These are phyloP conservation scores for Aphelocoma californica DNA, from an alignment of 2,797 vertebrate species.

Conservation along the genomic window DNA sequence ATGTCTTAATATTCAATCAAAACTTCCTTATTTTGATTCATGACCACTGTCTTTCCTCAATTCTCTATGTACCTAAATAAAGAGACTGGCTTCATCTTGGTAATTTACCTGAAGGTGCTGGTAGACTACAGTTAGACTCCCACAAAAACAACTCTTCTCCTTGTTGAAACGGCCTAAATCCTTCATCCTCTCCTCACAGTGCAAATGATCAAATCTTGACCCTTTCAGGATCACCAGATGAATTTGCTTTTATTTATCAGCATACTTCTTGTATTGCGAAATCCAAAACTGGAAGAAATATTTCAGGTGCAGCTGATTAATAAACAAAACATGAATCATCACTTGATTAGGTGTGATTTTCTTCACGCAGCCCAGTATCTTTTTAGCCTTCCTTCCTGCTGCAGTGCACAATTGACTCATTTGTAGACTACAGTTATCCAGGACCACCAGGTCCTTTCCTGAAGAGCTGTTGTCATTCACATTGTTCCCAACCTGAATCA, in stretches of 20 bases:
- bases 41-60: background rate
- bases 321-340: background rate
- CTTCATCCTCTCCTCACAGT: background rate
- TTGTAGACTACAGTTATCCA: background rate
- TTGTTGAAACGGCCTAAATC: background rate
- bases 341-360: background rate
- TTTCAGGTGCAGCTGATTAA: background rate
- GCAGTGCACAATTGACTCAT: background rate
- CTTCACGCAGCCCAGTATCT: background rate
- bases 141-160: background rate
- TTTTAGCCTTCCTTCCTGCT: background rate
- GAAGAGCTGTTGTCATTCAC: background rate
- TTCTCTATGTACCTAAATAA: background rate
- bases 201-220: background rate
- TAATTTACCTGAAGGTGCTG: background rate
- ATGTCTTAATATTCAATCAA: background rate
- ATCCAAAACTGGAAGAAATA: background rate
- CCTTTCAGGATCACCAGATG: background rate
- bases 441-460: background rate
- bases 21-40: background rate
- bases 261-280: background rate
- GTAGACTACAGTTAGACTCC: background rate
- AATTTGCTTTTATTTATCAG: background rate
- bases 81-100: background rate
- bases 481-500: background rate